phyloP scores from a whole-genome alignment of 2,888 invertebrate species.

The Acrobasis consociella region DNA sequence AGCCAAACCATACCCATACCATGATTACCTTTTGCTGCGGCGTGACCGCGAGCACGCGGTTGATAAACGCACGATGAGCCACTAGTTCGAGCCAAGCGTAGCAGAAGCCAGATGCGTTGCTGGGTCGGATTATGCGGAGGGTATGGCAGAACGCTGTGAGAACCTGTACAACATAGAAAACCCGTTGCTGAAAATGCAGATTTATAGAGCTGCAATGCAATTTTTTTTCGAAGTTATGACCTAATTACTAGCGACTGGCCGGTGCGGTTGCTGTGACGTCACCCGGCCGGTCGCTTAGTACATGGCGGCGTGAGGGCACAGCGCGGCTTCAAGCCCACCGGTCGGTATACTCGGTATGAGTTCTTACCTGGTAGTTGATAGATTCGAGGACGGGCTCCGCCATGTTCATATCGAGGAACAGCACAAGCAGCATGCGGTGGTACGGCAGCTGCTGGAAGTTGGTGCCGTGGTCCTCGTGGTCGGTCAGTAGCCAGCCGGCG shows the following conservation, averaged over 20 bases:
- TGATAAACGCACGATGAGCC: slow-evolving; percentile 97
- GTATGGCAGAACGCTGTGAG: slow-evolving; percentile 98
- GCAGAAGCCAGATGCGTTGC: slow-evolving; percentile 97
- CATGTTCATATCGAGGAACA: slow-evolving; percentile 97
- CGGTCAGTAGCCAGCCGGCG: slow-evolving; percentile 96
- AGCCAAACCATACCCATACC: slow-evolving; percentile 19
- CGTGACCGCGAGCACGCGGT: slow-evolving; percentile 94
- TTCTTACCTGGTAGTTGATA: slow-evolving; percentile 92
- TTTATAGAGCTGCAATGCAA: too few relatives aligned
- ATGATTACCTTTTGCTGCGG: slow-evolving; percentile 91
- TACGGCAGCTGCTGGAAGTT: slow-evolving; percentile 99
- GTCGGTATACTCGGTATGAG: too few relatives aligned
- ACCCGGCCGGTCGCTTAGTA: too few relatives aligned
- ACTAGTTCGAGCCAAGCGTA: slow-evolving; percentile 99
- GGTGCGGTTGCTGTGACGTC: too few relatives aligned
- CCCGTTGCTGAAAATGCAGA: too few relatives aligned
- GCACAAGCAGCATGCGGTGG: slow-evolving; percentile 97
- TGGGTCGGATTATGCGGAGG: slow-evolving; percentile 95
- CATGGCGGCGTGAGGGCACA: too few relatives aligned
- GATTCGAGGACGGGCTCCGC: slow-evolving; percentile 97
- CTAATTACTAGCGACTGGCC: too few relatives aligned
- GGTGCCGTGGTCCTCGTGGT: slow-evolving; percentile 94
- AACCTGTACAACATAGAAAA: slow-evolving; percentile 78
- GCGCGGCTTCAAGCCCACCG: too few relatives aligned
- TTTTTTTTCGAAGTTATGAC: too few relatives aligned